Base-by-base conservation (phyloP, 2,888 invertebrate species). In the Eucera pruinosa region DNA sequence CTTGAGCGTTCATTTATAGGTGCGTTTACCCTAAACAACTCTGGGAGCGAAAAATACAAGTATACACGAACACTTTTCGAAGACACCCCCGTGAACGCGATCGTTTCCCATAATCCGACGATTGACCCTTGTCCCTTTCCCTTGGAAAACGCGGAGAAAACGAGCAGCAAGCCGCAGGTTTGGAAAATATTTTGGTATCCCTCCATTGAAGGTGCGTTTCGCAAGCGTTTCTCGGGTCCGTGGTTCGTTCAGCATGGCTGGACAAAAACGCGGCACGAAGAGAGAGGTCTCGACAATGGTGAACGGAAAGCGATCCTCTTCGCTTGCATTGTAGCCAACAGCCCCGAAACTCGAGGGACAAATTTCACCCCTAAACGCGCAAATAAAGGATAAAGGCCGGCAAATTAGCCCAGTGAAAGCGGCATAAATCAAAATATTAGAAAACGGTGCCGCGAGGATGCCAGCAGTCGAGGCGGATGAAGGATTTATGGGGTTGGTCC, bases 371-470 rank as follows among this genome's bases (percentile, higher is more conserved):
- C 89, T 85, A 90, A 91, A 89, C 88, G 87, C 89, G 89, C 89
- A 90, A 91, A 91, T 91, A 90, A 90, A 90, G 90, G 88, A 89
- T 91, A 89, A 89, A 89, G 88, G 85, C 81, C 86, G 82, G 85
- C 86, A 91, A 91, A 91, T 92, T 91, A 88, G 87, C 85, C 87
- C 85, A 89, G 91, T 90, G 90, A 91, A 91, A 91, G 91, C 89
- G 88, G 83, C 90, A 90, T 91, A 91, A 91, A 91, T 91, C 91
- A 91, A 90, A 91, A 92, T 91, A 89, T 89, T 89, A 89, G 90
- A 90, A 91, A 91, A 90, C 88, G 88, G 86, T n/a, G 4, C 87
- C 84, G 87, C 86, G 88, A 62, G 85, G 78, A 80, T 67, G 76
- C 78, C 76, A 69, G 77, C n/a, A 79, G 67, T 83, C 71, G 69